Evolutionary conservation across 1,140 invertebrate genomes (phyloP).

Genomic region (Drosophila fuyamai): DNA sequence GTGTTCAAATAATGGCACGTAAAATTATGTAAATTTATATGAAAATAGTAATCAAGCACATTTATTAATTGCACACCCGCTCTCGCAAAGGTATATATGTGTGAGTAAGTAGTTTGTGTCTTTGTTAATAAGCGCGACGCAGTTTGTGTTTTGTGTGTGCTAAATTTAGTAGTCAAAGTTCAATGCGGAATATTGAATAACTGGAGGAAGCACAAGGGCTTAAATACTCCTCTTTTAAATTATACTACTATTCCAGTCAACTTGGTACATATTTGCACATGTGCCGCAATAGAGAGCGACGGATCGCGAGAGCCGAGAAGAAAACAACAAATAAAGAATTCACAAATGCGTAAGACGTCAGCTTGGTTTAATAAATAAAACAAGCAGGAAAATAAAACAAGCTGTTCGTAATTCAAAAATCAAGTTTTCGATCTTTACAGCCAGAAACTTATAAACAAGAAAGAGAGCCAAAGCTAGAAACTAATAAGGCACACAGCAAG

Average conservation of each 20-base stretch:
- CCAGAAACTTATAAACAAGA: conserved; percentile 4
- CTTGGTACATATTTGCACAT: conserved; percentile 45
- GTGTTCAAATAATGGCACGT: conserved; percentile 72
- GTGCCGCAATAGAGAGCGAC: conserved; percentile 7
- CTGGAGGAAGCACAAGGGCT: conserved; percentile 31
- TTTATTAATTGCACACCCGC: conserved; percentile 52
- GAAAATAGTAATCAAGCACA: conserved; percentile 44
- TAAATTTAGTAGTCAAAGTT: conserved; percentile 79
- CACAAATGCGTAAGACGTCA: conserved; percentile 44
- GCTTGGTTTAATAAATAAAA: conserved; percentile 42
- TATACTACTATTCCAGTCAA: conserved; percentile 22
- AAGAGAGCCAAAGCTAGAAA: conserved; percentile 10
- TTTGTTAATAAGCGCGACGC: conserved; percentile 71
- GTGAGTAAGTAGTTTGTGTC: conserved; percentile 49
- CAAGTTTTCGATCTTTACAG: conserved; percentile 69
- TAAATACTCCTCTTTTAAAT: conserved; percentile 37
- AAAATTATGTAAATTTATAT: conserved; percentile 62
- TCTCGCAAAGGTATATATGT: conserved; percentile 10
- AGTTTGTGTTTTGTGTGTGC: conserved; percentile 56
- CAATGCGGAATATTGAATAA: conserved; percentile 50
- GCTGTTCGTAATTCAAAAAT: conserved; percentile 52
- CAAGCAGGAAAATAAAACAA: conserved; percentile 40
- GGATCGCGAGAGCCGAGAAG: background rate
- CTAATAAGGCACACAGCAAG: conserved; percentile 1
- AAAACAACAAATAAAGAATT: conserved; percentile 28